A percentile compares a stretch with the other conserved stretches of the same genome.
phyloP scores from a whole-genome alignment of 2,797 vertebrate species.

The Naso thynnoides region DNA sequence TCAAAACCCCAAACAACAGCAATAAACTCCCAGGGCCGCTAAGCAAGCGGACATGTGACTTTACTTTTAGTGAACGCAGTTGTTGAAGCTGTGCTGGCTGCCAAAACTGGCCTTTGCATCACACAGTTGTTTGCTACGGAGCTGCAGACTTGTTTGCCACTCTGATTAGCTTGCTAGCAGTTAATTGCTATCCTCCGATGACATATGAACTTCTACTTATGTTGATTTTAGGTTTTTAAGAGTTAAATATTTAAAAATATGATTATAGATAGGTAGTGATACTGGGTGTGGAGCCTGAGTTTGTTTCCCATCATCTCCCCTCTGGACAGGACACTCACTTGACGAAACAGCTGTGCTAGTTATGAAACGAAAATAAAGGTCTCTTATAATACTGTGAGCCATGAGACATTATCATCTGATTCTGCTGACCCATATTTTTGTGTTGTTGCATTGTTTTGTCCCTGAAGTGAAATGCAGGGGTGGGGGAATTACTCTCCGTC shows the following conservation, averaged over 20 bases:
- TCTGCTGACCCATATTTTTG: conserved; percentile 71
- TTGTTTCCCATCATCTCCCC: conserved; percentile 45
- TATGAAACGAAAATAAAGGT: conserved; percentile 69
- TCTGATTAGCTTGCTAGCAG: conserved; percentile 7
- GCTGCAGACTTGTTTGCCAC: conserved; percentile 27
- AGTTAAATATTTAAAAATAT: conserved; percentile 15
- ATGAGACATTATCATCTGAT: conserved; percentile 68
- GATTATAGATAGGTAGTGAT: conserved; percentile 30
- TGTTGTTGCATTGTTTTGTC: conserved; percentile 60
- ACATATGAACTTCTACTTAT: conserved; percentile 24
- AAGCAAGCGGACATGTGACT: conserved; percentile 55
- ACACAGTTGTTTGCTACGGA: conserved; percentile 24
- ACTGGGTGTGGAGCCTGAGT: conserved; percentile 57
- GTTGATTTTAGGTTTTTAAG: conserved; percentile 19
- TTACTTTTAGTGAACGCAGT: conserved; percentile 55
- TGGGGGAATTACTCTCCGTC: conserved; percentile 21
- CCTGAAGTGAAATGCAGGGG: conserved; percentile 40
- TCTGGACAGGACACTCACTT: conserved; percentile 42
- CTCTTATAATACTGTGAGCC: conserved; percentile 62
- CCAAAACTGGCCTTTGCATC: conserved; percentile 42
- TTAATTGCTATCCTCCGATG: conserved; percentile 27
- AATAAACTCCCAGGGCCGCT: conserved; percentile 49
- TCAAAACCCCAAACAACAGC: conserved; percentile 60
- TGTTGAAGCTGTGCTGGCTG: conserved; percentile 26
- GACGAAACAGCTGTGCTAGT: conserved; percentile 73